Evolutionary conservation across 2,113 vertebrate genomes (phyloP).

Genomic region (Halichoeres trimaculatus): DNA sequence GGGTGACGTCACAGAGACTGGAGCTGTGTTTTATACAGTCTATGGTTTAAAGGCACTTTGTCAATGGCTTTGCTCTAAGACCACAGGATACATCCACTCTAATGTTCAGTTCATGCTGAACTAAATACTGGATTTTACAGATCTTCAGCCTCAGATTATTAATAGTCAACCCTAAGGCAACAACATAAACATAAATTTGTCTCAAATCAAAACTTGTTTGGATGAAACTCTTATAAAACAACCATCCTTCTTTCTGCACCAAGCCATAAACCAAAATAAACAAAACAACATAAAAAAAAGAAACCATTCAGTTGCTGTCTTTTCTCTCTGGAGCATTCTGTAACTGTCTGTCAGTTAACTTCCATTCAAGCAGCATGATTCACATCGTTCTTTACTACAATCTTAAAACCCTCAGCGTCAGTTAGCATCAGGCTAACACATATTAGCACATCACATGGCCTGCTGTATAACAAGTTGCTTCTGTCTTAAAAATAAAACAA

Average conservation of each 20-base stretch:
- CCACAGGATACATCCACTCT: not conserved
- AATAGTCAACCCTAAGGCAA: not conserved
- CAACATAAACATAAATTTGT: not conserved
- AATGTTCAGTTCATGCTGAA: not conserved
- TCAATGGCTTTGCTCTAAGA: not conserved
- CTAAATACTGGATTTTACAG: not conserved
- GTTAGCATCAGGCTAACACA: not conserved
- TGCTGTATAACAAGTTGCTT: not conserved
- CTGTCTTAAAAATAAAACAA: not conserved
- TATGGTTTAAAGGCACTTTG: not conserved
- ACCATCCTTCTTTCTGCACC: not conserved
- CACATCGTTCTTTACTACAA: slow-evolving; percentile 19
- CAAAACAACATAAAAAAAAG: not conserved
- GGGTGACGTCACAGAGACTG: too few relatives aligned
- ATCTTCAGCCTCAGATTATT: not conserved
- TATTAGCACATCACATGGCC: not conserved
- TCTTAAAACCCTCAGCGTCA: slow-evolving; percentile 17
- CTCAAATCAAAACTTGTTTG: not conserved
- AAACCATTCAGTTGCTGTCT: slow-evolving; percentile 50
- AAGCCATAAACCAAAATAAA: not conserved
- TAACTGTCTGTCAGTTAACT: slow-evolving; percentile 20
- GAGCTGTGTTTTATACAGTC: too few relatives aligned
- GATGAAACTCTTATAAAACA: not conserved
- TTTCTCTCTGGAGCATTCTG: slow-evolving; percentile 14
- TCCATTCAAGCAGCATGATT: slow-evolving; percentile 50